Evolutionary conservation across 2,888 invertebrate genomes (phyloP).

Genomic region (Drosophila emarginata): DNA sequence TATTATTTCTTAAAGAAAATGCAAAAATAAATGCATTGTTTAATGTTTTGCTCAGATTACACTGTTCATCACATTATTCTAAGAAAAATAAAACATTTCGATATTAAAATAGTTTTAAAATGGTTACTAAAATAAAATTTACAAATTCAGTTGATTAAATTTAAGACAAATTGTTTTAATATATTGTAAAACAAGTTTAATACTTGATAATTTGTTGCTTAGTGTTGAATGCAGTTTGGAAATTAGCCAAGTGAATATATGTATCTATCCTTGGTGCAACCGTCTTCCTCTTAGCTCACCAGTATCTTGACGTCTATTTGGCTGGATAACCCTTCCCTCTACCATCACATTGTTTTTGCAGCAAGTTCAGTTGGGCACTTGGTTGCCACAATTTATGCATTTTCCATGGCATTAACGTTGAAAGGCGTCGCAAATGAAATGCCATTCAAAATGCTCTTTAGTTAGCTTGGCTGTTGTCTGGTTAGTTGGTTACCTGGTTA

Average conservation of each 20-base stretch:
- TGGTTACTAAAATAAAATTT: too few relatives aligned
- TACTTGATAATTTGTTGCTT: not conserved
- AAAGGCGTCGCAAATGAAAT: conserved; percentile 70
- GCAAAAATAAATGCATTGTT: not conserved
- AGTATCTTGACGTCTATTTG: not conserved
- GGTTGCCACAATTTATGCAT: conserved; percentile 70
- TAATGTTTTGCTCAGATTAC: not conserved
- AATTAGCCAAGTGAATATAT: conserved; percentile 13
- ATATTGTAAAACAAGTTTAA: too few relatives aligned
- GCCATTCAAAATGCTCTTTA: conserved; percentile 60
- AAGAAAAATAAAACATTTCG: too few relatives aligned
- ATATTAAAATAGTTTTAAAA: too few relatives aligned
- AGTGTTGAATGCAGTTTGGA: not conserved
- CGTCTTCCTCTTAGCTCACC: too few relatives aligned
- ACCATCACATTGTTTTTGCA: conserved; percentile 52
- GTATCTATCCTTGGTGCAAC: not conserved
- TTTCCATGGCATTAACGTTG: conserved; percentile 72
- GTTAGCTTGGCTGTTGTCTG: conserved; percentile 36
- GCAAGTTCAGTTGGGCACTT: conserved; percentile 49
- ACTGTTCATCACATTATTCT: not conserved
- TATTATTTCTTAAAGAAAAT: not conserved
- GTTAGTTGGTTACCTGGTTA: conserved; percentile 64
- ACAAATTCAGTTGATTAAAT: too few relatives aligned
- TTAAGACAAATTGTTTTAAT: too few relatives aligned
- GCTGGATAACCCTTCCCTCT: not conserved